A percentile compares a stretch with the other conserved stretches of the same genome.
Conservation (phyloP, 2,113 vertebrate genomes). For the Nothobranchius furzeri region DNA sequence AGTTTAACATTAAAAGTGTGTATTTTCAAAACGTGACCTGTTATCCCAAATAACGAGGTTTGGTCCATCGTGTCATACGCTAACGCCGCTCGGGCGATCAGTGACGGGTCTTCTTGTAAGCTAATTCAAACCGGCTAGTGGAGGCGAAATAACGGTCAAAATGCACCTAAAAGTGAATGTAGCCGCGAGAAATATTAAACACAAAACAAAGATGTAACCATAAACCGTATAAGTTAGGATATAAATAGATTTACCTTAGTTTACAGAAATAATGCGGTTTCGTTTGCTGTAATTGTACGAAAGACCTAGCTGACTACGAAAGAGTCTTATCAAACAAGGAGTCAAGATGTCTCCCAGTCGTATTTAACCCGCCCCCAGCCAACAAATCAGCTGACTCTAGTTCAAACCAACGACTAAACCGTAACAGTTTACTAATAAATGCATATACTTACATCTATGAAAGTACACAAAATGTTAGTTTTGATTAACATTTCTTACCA, state of each 20-base stretch:
- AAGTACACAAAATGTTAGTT: too few species aligned
- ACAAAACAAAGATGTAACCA: accelerated
- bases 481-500: too few species aligned
- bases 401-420: constrained; percentile 50
- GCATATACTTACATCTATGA: not conserved
- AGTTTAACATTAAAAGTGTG: accelerated
- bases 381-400: constrained; percentile 72
- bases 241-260: constrained; percentile 59
- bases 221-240: accelerated
- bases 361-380: constrained; percentile 81
- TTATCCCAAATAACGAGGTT: too few species aligned
- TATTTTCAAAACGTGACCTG: not conserved
- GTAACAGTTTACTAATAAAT: not conserved
- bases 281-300: constrained; percentile 54
- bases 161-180: not conserved
- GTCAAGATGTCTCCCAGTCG: constrained; percentile 89
- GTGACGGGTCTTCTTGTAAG: constrained; percentile 8
- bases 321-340: constrained; percentile 71
- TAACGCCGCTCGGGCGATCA: not conserved
- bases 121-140: constrained; percentile 40
- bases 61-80: not conserved
- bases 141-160: constrained; percentile 17
- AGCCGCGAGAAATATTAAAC: accelerated
- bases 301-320: constrained; percentile 63
- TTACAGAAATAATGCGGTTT: constrained; percentile 46